These are phyloP conservation scores for Thinocorus orbignyianus DNA, from an alignment of 2,113 vertebrate genomes.

Conservation along the genomic window DNA sequence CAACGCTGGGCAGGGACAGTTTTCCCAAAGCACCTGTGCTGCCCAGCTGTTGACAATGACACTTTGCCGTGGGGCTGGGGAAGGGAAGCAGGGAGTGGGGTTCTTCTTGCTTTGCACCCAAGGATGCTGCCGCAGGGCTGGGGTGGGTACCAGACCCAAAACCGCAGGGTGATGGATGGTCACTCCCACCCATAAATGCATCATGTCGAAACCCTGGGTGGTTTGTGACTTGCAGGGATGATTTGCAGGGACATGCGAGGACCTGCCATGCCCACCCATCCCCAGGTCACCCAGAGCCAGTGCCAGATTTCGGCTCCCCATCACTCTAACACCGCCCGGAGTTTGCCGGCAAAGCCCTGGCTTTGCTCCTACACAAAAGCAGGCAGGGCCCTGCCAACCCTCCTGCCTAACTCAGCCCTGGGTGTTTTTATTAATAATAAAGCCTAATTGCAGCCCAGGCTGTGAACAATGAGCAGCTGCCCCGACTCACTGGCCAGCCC, in stretches of 20 bases:
- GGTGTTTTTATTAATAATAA: not conserved
- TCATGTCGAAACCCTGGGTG: not conserved
- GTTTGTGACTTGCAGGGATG: not conserved
- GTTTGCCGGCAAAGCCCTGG: not conserved
- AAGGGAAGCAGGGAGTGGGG: accelerated
- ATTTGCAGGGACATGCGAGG: not conserved
- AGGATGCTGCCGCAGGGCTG: not conserved
- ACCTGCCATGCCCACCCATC: not conserved
- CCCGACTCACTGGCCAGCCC: accelerated
- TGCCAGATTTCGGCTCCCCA: not conserved
- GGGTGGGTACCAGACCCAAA: not conserved
- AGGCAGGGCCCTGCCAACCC: not conserved
- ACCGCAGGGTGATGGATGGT: accelerated
- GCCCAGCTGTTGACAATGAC: not conserved
- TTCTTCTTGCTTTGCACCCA: too few relatives aligned
- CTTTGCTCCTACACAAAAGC: not conserved
- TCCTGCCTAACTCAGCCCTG: not conserved
- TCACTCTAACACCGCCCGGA: accelerated
- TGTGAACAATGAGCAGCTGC: not conserved
- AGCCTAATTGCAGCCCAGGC: not conserved
- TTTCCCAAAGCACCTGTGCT: not conserved
- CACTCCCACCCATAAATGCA: not conserved
- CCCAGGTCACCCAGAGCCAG: not conserved
- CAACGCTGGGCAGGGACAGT: accelerated
- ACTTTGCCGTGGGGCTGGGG: not conserved